Percentiles rank a stretch among this genome's conserved stretches.
These are phyloP conservation scores for Hirudinaria manillensis DNA, from an alignment of 2,888 invertebrate species.

Conservation along the genomic window DNA sequence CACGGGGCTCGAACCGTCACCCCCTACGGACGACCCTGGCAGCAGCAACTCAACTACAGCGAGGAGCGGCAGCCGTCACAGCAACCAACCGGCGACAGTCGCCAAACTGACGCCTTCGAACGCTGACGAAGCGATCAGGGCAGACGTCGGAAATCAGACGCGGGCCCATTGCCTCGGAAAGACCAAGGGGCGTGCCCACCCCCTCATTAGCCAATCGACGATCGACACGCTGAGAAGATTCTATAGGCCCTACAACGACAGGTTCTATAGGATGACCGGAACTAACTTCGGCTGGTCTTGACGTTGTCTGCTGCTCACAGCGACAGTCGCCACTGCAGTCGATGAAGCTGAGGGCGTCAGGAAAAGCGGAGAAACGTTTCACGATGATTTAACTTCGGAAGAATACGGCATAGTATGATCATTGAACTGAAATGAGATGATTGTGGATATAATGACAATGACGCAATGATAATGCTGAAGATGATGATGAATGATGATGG, in stretches of 20 bases:
- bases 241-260: conserved; percentile 47
- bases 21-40: background rate
- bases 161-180: conserved; percentile 70
- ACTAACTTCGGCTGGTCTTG: conserved; percentile 77
- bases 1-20: too few species aligned
- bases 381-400: too few species aligned
- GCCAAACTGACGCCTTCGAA: background rate
- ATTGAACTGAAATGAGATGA: too few species aligned
- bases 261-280: conserved; percentile 72
- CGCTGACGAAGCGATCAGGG: background rate
- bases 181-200: conserved; percentile 79
- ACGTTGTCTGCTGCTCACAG: background rate
- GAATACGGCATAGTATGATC: too few species aligned
- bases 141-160: background rate
- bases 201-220: conserved; percentile 70
- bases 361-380: too few species aligned
- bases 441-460: too few species aligned
- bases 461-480: conserved; percentile 21
- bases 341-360: too few species aligned
- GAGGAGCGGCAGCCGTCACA: background rate
- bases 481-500: conserved; percentile 32
- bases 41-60: background rate
- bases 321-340: conserved; percentile 1
- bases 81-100: background rate
- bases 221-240: conserved; percentile 44